A percentile compares a stretch with the other conserved stretches of the same genome.
phyloP scores from a whole-genome alignment of 1,140 invertebrate genomes.

The Maconellicoccus hirsutus region DNA sequence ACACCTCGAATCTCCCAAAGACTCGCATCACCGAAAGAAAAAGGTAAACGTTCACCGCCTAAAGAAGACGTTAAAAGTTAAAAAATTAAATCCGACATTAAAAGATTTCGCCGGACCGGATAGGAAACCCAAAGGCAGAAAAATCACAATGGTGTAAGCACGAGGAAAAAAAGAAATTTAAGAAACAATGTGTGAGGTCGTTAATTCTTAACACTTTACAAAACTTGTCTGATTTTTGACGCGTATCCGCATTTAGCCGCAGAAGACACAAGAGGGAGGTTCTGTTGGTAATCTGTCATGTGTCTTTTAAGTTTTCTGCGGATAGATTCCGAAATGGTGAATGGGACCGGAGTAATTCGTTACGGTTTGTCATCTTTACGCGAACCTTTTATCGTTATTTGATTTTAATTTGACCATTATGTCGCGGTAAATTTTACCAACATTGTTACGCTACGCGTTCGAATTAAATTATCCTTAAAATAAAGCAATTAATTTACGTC shows the following conservation, averaged over 20 bases:
- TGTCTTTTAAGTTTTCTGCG: conserved; percentile 3
- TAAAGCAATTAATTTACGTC: too few species aligned
- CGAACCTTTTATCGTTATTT: conserved; percentile 3
- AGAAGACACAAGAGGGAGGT: not conserved
- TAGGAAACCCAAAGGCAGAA: not conserved
- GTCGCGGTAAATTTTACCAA: not conserved
- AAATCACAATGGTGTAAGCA: not conserved
- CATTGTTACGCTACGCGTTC: not conserved
- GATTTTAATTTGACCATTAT: not conserved
- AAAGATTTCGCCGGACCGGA: not conserved
- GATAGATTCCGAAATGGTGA: conserved; percentile 1
- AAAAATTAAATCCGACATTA: not conserved
- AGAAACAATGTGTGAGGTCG: conserved; percentile 7
- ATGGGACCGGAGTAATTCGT: not conserved
- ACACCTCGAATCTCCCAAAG: too few species aligned
- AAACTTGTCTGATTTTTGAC: not conserved
- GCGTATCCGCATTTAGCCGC: conserved; percentile 1
- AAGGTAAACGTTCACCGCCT: too few species aligned
- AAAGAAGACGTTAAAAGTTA: not conserved
- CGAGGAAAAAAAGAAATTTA: not conserved
- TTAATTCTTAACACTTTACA: not conserved
- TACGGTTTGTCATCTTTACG: not conserved
- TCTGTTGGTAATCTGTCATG: conserved; percentile 3
- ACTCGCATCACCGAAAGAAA: too few species aligned
- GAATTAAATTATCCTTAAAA: too few species aligned